Evolutionary conservation across 2,888 invertebrate species (phyloP).

Genomic region (Hydriomena furcata): DNA sequence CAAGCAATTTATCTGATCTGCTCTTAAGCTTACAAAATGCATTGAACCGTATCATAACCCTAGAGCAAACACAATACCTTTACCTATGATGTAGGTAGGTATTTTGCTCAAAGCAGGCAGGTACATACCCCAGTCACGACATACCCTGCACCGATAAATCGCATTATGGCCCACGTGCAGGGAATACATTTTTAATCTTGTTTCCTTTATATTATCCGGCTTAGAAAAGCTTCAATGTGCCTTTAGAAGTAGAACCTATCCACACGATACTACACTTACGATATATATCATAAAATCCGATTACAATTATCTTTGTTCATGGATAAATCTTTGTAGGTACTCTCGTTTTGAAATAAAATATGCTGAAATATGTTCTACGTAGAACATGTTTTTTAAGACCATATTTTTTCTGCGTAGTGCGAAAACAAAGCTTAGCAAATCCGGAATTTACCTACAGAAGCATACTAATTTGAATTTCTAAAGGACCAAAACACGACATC

Average conservation of each 20-base stretch:
- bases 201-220: conserved; percentile 77
- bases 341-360: no score
- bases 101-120: conserved; percentile 53
- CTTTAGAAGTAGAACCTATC: conserved; percentile 41
- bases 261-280: conserved; percentile 13
- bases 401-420: no score
- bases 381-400: no score
- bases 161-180: conserved; percentile 80
- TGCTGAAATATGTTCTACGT: no score
- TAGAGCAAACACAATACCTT: conserved; percentile 47
- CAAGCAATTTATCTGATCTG: conserved; percentile 7
- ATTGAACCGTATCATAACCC: conserved; percentile 30
- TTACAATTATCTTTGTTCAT: neutral
- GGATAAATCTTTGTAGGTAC: no score
- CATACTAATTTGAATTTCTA: no score
- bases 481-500: neutral
- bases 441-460: no score
- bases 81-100: conserved; percentile 48
- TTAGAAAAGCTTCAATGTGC: conserved; percentile 58
- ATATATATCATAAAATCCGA: neutral
- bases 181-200: conserved; percentile 82
- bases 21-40: conserved; percentile 23
- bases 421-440: no score
- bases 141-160: conserved; percentile 78
- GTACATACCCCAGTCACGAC: conserved; percentile 71